A percentile compares a stretch with the other conserved stretches of the same genome.
Conservation (phyloP, 2,888 invertebrate species). For the Galeopsomyia nigrocyanea region DNA sequence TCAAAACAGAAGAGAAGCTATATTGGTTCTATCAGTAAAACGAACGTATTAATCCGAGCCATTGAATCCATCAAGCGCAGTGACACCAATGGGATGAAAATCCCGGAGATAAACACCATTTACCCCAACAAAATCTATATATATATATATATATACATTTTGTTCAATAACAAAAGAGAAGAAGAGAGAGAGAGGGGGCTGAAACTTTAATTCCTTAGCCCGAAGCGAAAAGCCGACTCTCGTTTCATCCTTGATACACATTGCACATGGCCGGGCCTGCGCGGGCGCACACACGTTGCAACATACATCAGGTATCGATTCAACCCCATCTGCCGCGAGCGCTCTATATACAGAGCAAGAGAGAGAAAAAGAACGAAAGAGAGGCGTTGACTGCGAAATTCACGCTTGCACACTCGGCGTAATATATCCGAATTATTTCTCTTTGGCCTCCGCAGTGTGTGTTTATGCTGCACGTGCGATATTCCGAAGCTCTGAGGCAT, state of each 20-base stretch:
- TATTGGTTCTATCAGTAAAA: too few species aligned
- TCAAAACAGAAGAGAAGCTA: too few species aligned
- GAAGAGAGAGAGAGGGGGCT: background rate
- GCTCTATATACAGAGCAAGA: too few species aligned
- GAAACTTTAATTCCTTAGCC: constrained; percentile 34
- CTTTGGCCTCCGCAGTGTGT: background rate
- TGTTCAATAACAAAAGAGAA: too few species aligned
- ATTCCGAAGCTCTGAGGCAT: background rate
- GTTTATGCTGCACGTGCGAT: constrained; percentile 3
- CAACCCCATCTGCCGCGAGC: constrained; percentile 26
- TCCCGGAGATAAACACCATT: background rate
- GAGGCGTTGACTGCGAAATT: constrained; percentile 8
- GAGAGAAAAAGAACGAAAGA: background rate
- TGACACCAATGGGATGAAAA: too few species aligned
- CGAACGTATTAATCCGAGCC: too few species aligned
- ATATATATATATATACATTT: too few species aligned
- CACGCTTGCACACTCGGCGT: background rate
- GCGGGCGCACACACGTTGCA: background rate
- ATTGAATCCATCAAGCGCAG: too few species aligned
- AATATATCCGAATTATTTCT: constrained; percentile 33
- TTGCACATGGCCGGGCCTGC: constrained; percentile 8
- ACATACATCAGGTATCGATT: constrained; percentile 33
- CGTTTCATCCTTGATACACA: constrained; percentile 14
- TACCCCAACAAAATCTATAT: background rate
- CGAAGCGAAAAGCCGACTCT: constrained; percentile 11